Conservation (phyloP, 2,113 vertebrate species). For the Thunnus maccoyii region DNA sequence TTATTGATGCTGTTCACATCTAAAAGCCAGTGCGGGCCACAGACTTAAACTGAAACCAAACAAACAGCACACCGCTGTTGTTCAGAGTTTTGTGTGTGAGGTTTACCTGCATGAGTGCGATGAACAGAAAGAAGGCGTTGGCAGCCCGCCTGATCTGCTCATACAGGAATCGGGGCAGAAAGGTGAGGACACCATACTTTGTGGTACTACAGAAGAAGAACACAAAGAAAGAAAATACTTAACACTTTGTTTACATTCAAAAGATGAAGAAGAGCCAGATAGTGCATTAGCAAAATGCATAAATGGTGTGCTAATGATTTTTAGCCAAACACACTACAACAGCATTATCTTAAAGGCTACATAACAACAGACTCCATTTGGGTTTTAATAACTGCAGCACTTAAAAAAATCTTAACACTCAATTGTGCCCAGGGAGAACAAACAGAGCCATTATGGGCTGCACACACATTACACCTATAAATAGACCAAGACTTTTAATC, state of each 20-base stretch:
- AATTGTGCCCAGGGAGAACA: slow-evolving; percentile 31
- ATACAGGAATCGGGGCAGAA: slow-evolving; percentile 98
- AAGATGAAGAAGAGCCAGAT: neutral
- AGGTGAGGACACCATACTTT: slow-evolving; percentile 97
- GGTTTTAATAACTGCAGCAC: slow-evolving; percentile 47
- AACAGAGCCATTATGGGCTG: slow-evolving; percentile 36
- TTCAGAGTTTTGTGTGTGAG: neutral
- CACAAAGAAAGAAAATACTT: neutral
- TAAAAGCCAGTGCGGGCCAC: slow-evolving; percentile 9
- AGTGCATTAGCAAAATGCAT: slow-evolving; percentile 50
- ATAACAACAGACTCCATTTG: slow-evolving; percentile 39
- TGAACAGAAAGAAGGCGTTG: slow-evolving; percentile 99
- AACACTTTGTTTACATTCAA: slow-evolving; percentile 4
- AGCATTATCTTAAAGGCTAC: slow-evolving; percentile 44
- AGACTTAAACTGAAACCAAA: slow-evolving; percentile 26
- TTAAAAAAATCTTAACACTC: slow-evolving; percentile 64
- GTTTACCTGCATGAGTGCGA: slow-evolving; percentile 98
- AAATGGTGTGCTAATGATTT: slow-evolving; percentile 46
- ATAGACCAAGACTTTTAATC: slow-evolving; percentile 34
- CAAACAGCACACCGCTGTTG: neutral
- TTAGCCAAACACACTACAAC: neutral
- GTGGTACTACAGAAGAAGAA: slow-evolving; percentile 89
- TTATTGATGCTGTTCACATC: neutral
- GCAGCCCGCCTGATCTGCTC: slow-evolving; percentile 99
- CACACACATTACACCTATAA: slow-evolving; percentile 53